These are phyloP conservation scores for Furnarius figulus DNA, from an alignment of 2,113 vertebrate species.

Conservation along the genomic window DNA sequence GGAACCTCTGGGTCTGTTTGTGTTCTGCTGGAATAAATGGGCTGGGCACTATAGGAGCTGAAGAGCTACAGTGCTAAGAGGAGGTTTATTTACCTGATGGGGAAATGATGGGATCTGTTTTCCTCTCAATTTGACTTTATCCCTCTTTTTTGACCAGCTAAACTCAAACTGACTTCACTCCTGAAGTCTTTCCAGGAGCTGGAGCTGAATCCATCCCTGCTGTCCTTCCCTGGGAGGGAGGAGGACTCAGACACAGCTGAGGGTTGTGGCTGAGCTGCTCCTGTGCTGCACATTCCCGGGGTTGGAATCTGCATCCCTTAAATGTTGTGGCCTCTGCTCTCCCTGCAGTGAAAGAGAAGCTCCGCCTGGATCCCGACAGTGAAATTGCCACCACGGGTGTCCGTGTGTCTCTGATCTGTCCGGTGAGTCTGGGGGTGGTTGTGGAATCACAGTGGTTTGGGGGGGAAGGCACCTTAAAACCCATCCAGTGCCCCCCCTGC, in stretches of 20 bases:
- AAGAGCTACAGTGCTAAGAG: background rate
- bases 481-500: background rate
- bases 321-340: background rate
- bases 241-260: accelerated
- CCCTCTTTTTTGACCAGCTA: background rate
- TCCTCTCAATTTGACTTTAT: background rate
- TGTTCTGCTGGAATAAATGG: background rate
- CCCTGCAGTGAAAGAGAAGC: slow-evolving; percentile 91
- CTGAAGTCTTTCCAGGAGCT: background rate
- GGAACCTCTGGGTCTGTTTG: background rate
- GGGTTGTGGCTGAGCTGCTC: background rate
- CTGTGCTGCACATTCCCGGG: background rate
- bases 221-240: background rate
- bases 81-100: background rate
- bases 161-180: background rate
- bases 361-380: slow-evolving; percentile 95
- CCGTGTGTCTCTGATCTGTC: slow-evolving; percentile 95
- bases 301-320: background rate
- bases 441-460: accelerated
- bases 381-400: slow-evolving; percentile 97
- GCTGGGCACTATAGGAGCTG: background rate
- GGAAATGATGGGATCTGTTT: background rate
- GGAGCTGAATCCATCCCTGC: background rate
- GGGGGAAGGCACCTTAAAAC: background rate
- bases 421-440: slow-evolving; percentile 75